Evolutionary conservation across 2,888 invertebrate species (phyloP), one percentile per base, ranked within the genome.

Genomic region (Eilema griseolum): DNA sequence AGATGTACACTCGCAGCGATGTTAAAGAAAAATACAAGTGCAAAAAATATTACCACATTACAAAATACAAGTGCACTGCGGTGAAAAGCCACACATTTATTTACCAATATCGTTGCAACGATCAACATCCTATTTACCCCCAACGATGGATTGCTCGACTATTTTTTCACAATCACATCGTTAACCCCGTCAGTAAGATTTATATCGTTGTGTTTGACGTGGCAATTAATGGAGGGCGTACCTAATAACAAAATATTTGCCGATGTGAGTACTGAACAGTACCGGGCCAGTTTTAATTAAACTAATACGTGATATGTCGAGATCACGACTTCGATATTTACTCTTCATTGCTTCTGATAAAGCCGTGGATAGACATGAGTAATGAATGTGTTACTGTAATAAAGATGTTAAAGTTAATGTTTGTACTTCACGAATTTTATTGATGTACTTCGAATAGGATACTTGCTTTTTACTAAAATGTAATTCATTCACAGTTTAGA

Each of bases 261-360:
- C 72, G 70, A 76, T 65, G 71, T 74, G 75, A 57, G 56, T 71
- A 77, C 67, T 64, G 37, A 26, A 59, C 33, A 37, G 67, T 75
- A 69, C 66, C 66, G 61, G 46, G 66, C 67, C 52, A 23, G 52
- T 80, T 80, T 78, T 80, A 82, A 80, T 80, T 75, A 75, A 82
- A 74, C 71, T 76, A 77, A 83, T 80, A 78, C 76, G 77, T 75
- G 73, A 73, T 74, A 71, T 71, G 64, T 65, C 66, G 69, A 64
- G 72, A 80, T 71, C 83, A 82, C 83, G 81, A 78, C 57, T 70
- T 33, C 59, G 67, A 74, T 81, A 82, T 75, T 78, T 78, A 82
- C 73, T 75, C 74, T 72, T 73, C 78, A 71, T 70, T 73, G 78
- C 41, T 37, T 74, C 62, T 71, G 66, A 75, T 81, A 74, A 64